Evolutionary conservation across 35 echinoderm and acorn worm species (phyloP).

Genomic region (Heliocidaris tuberculata): DNA sequence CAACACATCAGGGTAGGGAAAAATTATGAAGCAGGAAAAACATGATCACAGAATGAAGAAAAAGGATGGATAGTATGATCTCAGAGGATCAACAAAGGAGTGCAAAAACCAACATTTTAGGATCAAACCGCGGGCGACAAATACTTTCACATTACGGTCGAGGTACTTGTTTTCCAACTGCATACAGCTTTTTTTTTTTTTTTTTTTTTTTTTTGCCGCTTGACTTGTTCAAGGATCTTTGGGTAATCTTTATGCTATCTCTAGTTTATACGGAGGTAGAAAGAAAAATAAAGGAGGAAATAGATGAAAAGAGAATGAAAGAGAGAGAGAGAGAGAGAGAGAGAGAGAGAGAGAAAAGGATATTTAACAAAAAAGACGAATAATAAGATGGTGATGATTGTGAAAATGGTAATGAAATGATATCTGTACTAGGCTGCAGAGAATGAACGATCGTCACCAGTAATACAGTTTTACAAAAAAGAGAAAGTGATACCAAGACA

Average conservation of each 20-base stretch:
- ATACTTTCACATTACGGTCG: not conserved
- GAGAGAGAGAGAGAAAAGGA: not conserved
- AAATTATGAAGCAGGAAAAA: not conserved
- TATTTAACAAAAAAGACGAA: not conserved
- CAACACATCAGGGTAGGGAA: not conserved
- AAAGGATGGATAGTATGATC: not conserved
- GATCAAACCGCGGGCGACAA: not conserved
- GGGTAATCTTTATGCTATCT: not conserved
- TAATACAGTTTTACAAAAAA: too few relatives aligned
- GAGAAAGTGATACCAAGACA: too few relatives aligned
- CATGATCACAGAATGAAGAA: not conserved
- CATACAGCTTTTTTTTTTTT: not conserved
- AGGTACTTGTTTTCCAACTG: not conserved
- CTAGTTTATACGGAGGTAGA: not conserved
- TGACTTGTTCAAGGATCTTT: not conserved
- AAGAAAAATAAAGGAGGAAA: not conserved
- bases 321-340: not conserved
- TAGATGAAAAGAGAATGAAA: not conserved
- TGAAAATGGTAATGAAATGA: too few relatives aligned
- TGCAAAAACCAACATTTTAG: not conserved
- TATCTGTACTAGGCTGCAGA: too few relatives aligned
- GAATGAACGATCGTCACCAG: too few relatives aligned
- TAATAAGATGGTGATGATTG: too few relatives aligned
- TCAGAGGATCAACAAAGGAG: not conserved
- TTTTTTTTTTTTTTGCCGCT: not conserved